Evolutionary conservation across 2,113 vertebrate genomes (phyloP).

Genomic region (Leiothrix lutea): DNA sequence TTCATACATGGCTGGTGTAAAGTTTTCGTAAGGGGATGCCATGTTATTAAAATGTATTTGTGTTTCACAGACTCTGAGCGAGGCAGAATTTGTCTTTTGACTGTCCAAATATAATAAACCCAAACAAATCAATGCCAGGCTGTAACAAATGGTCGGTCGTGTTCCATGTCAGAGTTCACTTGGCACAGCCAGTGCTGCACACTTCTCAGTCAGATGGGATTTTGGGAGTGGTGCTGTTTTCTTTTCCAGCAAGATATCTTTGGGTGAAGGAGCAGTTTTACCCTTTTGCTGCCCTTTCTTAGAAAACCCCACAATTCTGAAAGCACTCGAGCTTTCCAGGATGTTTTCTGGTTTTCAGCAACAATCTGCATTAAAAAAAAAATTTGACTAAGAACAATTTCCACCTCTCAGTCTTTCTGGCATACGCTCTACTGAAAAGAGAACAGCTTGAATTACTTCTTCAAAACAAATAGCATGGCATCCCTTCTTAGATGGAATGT

Average conservation of each 20-base stretch:
- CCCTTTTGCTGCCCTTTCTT: not conserved
- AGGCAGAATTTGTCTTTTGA: not conserved
- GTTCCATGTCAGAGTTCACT: not conserved
- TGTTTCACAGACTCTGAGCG: constrained; percentile 9
- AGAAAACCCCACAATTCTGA: not conserved
- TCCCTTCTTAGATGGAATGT: constrained; percentile 37
- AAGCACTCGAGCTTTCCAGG: not conserved
- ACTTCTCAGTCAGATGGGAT: not conserved
- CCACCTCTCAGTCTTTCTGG: not conserved
- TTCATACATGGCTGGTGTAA: constrained; percentile 37
- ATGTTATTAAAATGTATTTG: constrained; percentile 21
- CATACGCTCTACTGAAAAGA: not conserved
- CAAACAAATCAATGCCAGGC: not conserved
- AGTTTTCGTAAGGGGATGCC: constrained; percentile 30
- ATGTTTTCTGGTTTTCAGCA: not conserved
- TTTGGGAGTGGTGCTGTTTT: not conserved
- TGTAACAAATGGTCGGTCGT: not conserved
- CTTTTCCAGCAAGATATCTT: not conserved
- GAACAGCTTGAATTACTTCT: not conserved
- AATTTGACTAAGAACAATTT: not conserved
- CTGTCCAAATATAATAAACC: not conserved
- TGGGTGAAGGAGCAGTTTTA: not conserved
- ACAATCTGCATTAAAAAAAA: not conserved
- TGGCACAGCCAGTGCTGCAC: not conserved
- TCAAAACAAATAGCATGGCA: constrained; percentile 31